These are phyloP conservation scores for Phaonia tiefii DNA, from an alignment of 2,888 invertebrate genomes.

Conservation along the genomic window DNA sequence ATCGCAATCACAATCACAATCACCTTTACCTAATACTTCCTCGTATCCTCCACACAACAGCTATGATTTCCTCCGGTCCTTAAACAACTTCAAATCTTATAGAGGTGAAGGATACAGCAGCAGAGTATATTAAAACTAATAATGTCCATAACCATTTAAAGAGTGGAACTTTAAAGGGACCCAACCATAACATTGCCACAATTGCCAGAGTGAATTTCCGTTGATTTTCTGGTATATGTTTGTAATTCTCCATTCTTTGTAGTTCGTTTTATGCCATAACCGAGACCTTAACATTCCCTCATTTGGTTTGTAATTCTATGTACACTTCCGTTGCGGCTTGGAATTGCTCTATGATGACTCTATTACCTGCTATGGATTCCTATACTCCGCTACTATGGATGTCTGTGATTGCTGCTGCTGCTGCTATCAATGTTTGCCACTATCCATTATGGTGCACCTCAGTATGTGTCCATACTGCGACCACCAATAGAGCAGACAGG, in stretches of 20 bases:
- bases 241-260: background rate
- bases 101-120: too few relatives aligned
- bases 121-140: constrained; percentile 38
- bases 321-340: constrained; percentile 15
- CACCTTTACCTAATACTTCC: background rate
- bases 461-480: constrained; percentile 93
- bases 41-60: background rate
- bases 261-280: background rate
- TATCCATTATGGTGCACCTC: too few relatives aligned
- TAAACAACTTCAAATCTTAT: too few relatives aligned
- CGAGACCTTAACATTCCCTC: background rate
- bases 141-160: constrained; percentile 30
- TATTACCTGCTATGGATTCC: too few relatives aligned
- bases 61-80: too few relatives aligned
- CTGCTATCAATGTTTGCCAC: background rate
- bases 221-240: too few relatives aligned
- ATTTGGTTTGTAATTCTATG: constrained; percentile 12
- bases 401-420: background rate
- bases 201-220: too few relatives aligned
- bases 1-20: background rate
- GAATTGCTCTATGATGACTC: background rate
- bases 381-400: too few relatives aligned
- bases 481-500: constrained; percentile 88
- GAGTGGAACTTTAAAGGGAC: background rate
- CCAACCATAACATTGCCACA: too few relatives aligned